Evolutionary conservation across 2,113 vertebrate species (phyloP).

Genomic region (Pituophis catenifer): DNA sequence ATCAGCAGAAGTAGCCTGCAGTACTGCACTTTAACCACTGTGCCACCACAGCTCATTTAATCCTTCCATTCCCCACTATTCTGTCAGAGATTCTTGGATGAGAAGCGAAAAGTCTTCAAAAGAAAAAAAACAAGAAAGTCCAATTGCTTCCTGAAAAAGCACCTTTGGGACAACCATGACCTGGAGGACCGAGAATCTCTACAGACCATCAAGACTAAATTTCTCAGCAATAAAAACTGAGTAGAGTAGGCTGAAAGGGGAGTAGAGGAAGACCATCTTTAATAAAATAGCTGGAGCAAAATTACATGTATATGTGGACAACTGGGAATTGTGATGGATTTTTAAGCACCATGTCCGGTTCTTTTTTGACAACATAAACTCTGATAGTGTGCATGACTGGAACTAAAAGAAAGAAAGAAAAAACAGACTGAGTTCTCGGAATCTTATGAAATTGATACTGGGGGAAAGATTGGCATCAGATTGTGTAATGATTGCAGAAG

Average conservation of each 20-base stretch:
- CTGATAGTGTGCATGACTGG: not conserved
- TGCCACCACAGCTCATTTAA: too few species aligned
- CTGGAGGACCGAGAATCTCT: too few species aligned
- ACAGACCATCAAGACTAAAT: not conserved
- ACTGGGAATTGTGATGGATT: not conserved
- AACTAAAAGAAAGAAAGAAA: constrained; percentile 68
- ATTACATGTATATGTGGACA: not conserved
- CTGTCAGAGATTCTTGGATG: too few species aligned
- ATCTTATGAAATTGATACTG: constrained; percentile 59
- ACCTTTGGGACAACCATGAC: too few species aligned
- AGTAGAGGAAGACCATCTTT: not conserved
- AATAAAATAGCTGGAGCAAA: not conserved
- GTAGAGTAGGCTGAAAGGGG: not conserved
- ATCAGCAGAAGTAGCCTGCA: too few species aligned
- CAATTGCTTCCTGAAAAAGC: too few species aligned
- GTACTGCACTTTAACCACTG: too few species aligned
- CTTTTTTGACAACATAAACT: constrained; percentile 1
- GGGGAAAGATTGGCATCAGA: constrained; percentile 51
- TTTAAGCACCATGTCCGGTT: not conserved
- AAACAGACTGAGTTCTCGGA: constrained; percentile 52
- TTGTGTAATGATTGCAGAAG: constrained; percentile 61
- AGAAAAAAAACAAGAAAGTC: too few species aligned
- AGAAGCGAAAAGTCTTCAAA: too few species aligned
- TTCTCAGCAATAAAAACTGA: not conserved
- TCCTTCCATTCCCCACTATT: too few species aligned